A percentile compares a stretch with the other conserved stretches of the same genome.
Conservation (phyloP, 2,888 invertebrate species). For the Fabriciana adippe region DNA sequence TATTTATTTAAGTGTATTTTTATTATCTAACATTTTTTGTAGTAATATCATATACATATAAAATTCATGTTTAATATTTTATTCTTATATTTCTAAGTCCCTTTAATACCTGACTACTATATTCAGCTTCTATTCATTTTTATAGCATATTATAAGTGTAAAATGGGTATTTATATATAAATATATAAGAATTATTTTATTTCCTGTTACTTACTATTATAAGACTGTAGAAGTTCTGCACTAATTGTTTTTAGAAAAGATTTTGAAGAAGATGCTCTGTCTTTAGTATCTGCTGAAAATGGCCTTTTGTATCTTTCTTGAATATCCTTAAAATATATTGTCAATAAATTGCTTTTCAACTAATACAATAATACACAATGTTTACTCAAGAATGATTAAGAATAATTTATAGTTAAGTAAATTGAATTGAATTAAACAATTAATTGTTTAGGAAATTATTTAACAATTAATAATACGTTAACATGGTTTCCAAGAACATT, state of each 20-base stretch:
- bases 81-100: too few species aligned
- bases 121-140: too few species aligned
- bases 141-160: too few species aligned
- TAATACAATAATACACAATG: neutral
- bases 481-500: too few species aligned
- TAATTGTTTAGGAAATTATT: neutral
- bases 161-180: too few species aligned
- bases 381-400: neutral
- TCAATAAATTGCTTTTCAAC: neutral
- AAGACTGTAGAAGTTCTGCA: conserved; percentile 65
- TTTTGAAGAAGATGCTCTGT: conserved; percentile 60
- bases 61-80: too few species aligned
- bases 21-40: too few species aligned
- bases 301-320: conserved; percentile 70
- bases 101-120: too few species aligned
- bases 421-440: neutral
- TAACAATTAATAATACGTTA: too few species aligned
- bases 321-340: conserved; percentile 54
- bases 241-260: conserved; percentile 67
- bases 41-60: too few species aligned
- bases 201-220: conserved; percentile 55
- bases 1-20: neutral
- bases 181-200: neutral
- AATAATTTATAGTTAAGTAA: neutral
- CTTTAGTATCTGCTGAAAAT: conserved; percentile 75